phyloP scores from a whole-genome alignment of 2,888 invertebrate genomes.

The Ectobius pallidus region DNA sequence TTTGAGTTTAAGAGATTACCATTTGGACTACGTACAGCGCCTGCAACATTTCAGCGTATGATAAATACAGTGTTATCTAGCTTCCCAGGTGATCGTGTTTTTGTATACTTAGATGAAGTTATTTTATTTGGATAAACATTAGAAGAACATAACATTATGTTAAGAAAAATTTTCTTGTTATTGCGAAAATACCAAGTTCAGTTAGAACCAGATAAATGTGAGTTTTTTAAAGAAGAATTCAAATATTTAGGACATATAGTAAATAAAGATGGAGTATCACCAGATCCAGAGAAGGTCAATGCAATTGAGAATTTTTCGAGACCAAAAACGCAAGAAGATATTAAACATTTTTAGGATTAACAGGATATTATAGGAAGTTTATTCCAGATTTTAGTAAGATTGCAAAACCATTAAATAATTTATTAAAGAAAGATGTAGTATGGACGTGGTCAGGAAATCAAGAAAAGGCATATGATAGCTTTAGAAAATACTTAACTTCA shows the following conservation, averaged over 20 bases:
- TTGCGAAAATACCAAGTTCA: conserved; percentile 1
- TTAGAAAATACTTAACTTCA: not conserved
- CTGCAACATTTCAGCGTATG: conserved; percentile 50
- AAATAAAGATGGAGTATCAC: not conserved
- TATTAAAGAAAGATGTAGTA: too few relatives aligned
- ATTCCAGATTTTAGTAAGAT: too few relatives aligned
- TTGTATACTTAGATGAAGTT: conserved; percentile 49
- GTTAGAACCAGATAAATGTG: too few relatives aligned
- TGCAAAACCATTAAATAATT: too few relatives aligned
- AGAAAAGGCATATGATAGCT: too few relatives aligned
- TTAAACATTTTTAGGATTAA: conserved; percentile 3
- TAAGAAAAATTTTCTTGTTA: not conserved
- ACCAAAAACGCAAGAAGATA: not conserved
- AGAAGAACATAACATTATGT: not conserved
- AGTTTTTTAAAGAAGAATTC: conserved; percentile 42
- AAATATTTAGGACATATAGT: conserved; percentile 52
- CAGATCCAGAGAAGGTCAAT: too few relatives aligned
- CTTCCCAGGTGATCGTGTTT: too few relatives aligned
- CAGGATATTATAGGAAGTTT: too few relatives aligned
- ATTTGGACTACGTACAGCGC: conserved; percentile 49
- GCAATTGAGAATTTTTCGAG: not conserved
- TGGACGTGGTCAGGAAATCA: too few relatives aligned
- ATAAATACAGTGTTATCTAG: conserved; percentile 48
- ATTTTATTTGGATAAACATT: conserved; percentile 32
- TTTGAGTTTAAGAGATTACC: conserved; percentile 34